Evolutionary conservation across 2,113 vertebrate species (phyloP).

Genomic region (Serinus canaria): DNA sequence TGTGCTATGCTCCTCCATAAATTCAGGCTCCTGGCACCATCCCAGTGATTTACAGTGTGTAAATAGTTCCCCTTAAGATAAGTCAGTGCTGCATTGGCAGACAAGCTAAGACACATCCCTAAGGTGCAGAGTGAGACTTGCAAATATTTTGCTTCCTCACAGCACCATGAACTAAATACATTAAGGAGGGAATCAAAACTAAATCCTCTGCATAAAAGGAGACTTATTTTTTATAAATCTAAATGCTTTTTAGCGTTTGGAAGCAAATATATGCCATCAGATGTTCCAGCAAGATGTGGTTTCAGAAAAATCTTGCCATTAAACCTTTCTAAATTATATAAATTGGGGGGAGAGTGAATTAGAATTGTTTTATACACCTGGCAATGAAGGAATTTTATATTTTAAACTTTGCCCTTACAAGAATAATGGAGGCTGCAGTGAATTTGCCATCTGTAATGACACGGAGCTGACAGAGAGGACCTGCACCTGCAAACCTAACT

Average conservation of each 20-base stretch:
- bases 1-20: neutral
- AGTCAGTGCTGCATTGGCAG: neutral
- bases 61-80: neutral
- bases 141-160: neutral
- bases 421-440: constrained; percentile 88
- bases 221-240: neutral
- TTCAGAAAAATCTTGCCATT: neutral
- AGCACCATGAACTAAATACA: neutral
- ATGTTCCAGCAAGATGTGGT: neutral
- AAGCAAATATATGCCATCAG: neutral
- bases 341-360: fast-evolving
- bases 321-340: neutral
- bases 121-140: neutral
- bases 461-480: constrained; percentile 71
- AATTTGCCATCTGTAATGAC: constrained; percentile 79
- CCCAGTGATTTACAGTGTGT: neutral
- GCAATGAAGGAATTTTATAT: neutral
- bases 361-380: neutral
- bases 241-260: neutral
- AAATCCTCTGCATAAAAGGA: neutral
- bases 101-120: neutral
- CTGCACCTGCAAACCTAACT: constrained; percentile 77
- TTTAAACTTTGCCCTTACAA: constrained; percentile 50
- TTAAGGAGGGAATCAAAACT: neutral
- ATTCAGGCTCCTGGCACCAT: neutral